A percentile compares a stretch with the other conserved stretches of the same genome.
Conservation (phyloP, 2,113 vertebrate genomes). For the Apus apus region DNA sequence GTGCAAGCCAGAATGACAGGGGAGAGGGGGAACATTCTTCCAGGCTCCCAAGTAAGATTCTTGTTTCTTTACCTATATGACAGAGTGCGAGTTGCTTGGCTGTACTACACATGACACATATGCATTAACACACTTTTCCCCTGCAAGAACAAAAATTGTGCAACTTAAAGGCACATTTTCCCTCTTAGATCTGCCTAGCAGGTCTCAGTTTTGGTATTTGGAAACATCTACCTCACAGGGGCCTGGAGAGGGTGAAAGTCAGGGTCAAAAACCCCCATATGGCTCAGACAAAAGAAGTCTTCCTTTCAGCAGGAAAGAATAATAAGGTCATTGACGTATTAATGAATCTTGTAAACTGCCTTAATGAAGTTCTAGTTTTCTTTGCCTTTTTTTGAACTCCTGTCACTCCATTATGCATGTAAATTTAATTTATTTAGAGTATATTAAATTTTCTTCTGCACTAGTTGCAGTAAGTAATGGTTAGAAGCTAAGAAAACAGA, state of each 20-base stretch:
- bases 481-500: slow-evolving; percentile 65
- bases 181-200: slow-evolving; percentile 28
- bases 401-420: slow-evolving; percentile 47
- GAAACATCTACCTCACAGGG: slow-evolving; percentile 49
- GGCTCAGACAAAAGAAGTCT: slow-evolving; percentile 53
- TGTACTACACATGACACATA: slow-evolving; percentile 2
- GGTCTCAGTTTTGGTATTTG: slow-evolving; percentile 30
- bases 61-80: not conserved
- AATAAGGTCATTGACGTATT: slow-evolving; percentile 54
- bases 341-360: slow-evolving; percentile 61
- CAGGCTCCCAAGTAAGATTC: not conserved
- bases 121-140: slow-evolving; percentile 16
- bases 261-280: slow-evolving; percentile 43
- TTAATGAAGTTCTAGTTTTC: slow-evolving; percentile 64
- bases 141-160: not conserved
- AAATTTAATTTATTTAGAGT: slow-evolving; percentile 68
- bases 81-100: slow-evolving; percentile 4
- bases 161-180: slow-evolving; percentile 15
- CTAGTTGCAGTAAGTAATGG: slow-evolving; percentile 57
- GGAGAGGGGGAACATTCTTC: not conserved
- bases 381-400: slow-evolving; percentile 66
- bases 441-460: slow-evolving; percentile 62
- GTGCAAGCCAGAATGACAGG: slow-evolving; percentile 46
- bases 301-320: slow-evolving; percentile 48
- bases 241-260: slow-evolving; percentile 47